Evolutionary conservation across 2,888 invertebrate species (phyloP), one percentile per base, ranked within the genome.

Genomic region (Teleiodes luculella): DNA sequence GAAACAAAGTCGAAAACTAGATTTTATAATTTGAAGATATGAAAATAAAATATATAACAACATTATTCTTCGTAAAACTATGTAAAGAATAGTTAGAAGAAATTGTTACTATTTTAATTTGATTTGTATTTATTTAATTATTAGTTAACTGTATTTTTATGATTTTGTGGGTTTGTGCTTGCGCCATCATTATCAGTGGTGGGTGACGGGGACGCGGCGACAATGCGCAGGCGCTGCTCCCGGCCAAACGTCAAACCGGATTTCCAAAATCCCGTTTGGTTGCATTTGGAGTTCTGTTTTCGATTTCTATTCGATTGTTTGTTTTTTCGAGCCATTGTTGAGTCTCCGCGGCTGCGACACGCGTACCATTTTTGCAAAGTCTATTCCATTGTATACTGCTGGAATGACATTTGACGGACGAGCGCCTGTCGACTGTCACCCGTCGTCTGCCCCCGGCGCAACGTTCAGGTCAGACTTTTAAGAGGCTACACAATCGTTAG

Each of bases 301-400:
- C 86, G 85, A 85, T 88, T 88, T 88, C 86, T 86, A 86, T 86
- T 83, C 74, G 79, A 85, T 82, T 86, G 87, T 87, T 89, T 86
- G 84, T 86, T 87, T 87, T 83, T 86, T 86, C 71, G 66, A 62
- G 66, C 80, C 83, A 86, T 87, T 88, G 87, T 87, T 79, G 78
- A 68, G 68, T 71, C 67, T 79, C 74, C 78, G 78, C 66, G 74
- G 73, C 75, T 72, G 74, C 74, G 84, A 85, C 85, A 84, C 83
- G 85, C 86, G 86, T 77, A 78, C 82, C 83, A 86, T 86, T 86
- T 87, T 86, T 81, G 87, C 88, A 73, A 76, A 83, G 77, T 83
- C 86, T 85, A 83, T 80, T 74, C 83, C 77, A 86, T 88, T 86
- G 86, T 84, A 78, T 83, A 68, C 67, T 72, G 57, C 65, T 24